A percentile compares a stretch with the other conserved stretches of the same genome.
phyloP scores from a whole-genome alignment of 2,797 vertebrate species.

The Triplophysa bombifrons region DNA sequence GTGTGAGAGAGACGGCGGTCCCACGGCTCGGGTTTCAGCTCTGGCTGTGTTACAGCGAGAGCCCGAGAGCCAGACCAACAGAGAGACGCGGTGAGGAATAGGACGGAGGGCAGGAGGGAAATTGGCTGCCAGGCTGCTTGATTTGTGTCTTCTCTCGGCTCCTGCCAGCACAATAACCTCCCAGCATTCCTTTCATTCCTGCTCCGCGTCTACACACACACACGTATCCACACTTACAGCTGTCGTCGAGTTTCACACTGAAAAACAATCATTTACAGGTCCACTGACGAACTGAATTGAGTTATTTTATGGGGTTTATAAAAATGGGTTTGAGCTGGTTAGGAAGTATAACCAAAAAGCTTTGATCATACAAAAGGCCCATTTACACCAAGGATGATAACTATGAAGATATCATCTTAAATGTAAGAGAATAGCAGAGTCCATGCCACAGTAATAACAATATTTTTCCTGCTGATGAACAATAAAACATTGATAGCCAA shows the following conservation, averaged over 20 bases:
- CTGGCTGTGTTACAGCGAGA: constrained; percentile 70
- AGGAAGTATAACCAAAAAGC: no score
- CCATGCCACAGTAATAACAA: no score
- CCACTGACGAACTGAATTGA: constrained; percentile 13
- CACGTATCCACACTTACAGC: constrained; percentile 27
- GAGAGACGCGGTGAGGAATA: constrained; percentile 12
- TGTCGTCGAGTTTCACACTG: constrained; percentile 26
- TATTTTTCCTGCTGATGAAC: no score
- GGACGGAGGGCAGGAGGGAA: constrained; percentile 67
- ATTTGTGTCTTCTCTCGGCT: constrained; percentile 68
- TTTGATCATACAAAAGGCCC: no score
- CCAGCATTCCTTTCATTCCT: constrained; percentile 75
- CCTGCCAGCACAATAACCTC: constrained; percentile 63
- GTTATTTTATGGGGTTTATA: not conserved
- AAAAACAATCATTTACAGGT: constrained; percentile 23
- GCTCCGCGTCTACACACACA: constrained; percentile 60
- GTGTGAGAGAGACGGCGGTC: constrained; percentile 61
- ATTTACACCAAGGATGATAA: no score
- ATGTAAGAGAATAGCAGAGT: no score
- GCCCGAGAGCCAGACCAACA: constrained; percentile 45
- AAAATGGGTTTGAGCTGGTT: not conserved
- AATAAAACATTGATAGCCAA: no score
- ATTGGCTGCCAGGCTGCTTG: constrained; percentile 72
- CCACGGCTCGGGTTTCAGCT: constrained; percentile 72
- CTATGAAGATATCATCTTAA: no score